Conservation (phyloP, 2,797 vertebrate species). For the Argyrosomus regius region DNA sequence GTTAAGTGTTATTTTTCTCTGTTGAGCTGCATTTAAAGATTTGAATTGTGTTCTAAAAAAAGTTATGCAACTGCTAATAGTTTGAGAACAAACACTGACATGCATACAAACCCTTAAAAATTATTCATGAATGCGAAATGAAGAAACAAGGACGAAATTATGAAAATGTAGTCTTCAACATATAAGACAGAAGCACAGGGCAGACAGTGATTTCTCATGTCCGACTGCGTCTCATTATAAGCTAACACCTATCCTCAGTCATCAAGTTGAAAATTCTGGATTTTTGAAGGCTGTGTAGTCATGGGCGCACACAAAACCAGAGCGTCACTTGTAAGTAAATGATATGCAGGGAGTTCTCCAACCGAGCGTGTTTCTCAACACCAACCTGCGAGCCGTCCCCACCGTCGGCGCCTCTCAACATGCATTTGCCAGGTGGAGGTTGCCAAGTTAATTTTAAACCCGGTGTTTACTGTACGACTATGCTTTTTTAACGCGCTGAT, state of each 20-base stretch:
- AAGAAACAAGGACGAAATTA: slow-evolving; percentile 27
- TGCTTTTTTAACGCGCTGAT: slow-evolving; percentile 37
- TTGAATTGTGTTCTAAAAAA: slow-evolving; percentile 31
- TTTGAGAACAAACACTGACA: slow-evolving; percentile 22
- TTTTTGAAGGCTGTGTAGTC: slow-evolving; percentile 7
- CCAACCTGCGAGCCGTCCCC: not conserved
- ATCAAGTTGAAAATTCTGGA: slow-evolving; percentile 19
- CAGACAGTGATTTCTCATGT: slow-evolving; percentile 19
- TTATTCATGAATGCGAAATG: slow-evolving; percentile 45
- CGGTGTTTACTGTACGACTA: slow-evolving; percentile 38
- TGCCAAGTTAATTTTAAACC: slow-evolving; percentile 50
- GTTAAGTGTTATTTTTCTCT: not conserved
- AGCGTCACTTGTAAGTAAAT: slow-evolving; percentile 19
- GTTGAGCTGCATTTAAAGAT: slow-evolving; percentile 3
- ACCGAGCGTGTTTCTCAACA: not conserved
- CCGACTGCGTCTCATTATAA: slow-evolving; percentile 34
- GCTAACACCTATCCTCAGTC: slow-evolving; percentile 42
- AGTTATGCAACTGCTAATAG: not conserved
- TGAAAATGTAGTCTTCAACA: not conserved
- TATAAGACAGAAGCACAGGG: slow-evolving; percentile 23
- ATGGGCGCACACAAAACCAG: not conserved
- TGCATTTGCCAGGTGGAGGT: slow-evolving; percentile 20
- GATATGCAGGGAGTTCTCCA: slow-evolving; percentile 12
- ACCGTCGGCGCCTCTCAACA: slow-evolving; percentile 25
- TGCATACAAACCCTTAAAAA: slow-evolving; percentile 27